Percentiles rank a stretch among this genome's conserved stretches.
These are phyloP conservation scores for Cariama cristata DNA, from an alignment of 2,113 vertebrate species.

Conservation along the genomic window DNA sequence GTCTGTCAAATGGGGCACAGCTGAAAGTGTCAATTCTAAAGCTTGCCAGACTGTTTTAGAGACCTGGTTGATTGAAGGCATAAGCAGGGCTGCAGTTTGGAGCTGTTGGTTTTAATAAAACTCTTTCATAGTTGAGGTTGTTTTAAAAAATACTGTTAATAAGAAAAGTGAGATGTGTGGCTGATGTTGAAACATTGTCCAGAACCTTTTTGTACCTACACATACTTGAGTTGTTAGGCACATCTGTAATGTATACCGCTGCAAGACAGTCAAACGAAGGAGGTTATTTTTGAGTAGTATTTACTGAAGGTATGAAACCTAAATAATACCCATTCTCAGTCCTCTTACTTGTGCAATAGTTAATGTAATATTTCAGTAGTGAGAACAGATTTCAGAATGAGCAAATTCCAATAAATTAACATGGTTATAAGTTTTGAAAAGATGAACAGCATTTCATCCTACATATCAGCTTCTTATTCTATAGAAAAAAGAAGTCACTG, in stretches of 20 bases:
- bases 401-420: not conserved
- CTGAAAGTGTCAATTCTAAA: not conserved
- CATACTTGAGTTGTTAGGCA: rapidly evolving
- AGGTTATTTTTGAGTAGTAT: not conserved
- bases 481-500: not conserved
- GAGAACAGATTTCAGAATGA: not conserved
- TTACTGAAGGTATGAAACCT: not conserved
- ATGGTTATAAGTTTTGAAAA: not conserved
- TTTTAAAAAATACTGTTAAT: not conserved
- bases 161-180: not conserved
- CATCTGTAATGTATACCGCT: not conserved
- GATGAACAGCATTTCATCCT: not conserved
- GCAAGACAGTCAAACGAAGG: rapidly evolving
- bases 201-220: not conserved
- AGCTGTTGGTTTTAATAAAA: not conserved
- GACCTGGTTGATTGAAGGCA: not conserved
- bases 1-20: not conserved
- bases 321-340: not conserved
- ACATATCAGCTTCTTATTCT: not conserved
- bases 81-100: not conserved
- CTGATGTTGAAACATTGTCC: not conserved
- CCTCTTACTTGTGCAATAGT: not conserved
- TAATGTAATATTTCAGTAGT: not conserved
- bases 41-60: not conserved
- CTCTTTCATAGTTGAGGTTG: not conserved